Conservation (phyloP, 2,797 vertebrate species). For the Pterois miles region DNA sequence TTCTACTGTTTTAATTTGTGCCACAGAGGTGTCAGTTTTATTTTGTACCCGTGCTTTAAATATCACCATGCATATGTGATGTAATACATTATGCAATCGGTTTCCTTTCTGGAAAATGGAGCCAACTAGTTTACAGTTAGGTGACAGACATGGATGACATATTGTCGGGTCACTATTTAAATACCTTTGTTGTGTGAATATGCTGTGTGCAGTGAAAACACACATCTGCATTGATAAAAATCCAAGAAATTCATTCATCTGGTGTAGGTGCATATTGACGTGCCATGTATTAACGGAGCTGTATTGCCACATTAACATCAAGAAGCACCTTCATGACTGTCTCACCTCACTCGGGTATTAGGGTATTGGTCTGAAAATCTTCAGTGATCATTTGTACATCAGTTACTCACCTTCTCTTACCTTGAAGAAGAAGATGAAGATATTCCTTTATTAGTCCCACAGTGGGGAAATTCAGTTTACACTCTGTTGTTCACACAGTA, state of each 20-base stretch:
- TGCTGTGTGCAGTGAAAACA: background rate
- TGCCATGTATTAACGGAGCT: background rate
- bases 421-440: no score
- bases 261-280: background rate
- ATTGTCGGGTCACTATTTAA: background rate
- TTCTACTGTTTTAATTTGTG: background rate
- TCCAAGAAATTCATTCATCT: background rate
- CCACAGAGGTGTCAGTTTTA: background rate
- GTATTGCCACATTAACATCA: background rate
- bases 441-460: no score
- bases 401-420: no score
- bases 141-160: background rate
- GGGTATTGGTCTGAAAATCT: background rate
- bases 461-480: no score
- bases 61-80: background rate
- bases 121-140: background rate
- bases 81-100: slow-evolving; percentile 4
- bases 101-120: background rate
- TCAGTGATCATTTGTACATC: no score
- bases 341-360: background rate
- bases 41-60: slow-evolving; percentile 6
- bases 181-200: background rate
- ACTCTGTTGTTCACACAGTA: no score
- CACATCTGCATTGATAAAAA: background rate
- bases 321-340: background rate